A percentile compares a stretch with the other conserved stretches of the same genome.
Conservation (phyloP, 2,888 invertebrate species). For the Arrhopalites spinosus region DNA sequence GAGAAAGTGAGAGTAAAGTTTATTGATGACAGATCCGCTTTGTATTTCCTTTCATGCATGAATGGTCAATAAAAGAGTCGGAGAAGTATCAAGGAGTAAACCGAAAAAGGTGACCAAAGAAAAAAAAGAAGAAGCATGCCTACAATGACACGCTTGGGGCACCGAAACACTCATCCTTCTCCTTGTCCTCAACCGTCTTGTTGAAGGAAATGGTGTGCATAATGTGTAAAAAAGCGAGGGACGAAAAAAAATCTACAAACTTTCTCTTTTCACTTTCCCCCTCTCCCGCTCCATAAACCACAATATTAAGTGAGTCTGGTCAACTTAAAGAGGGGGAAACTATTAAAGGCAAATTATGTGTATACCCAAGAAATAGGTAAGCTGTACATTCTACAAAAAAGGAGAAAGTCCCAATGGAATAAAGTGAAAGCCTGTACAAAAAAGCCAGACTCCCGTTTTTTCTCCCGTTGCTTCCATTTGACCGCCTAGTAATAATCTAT, state of each 20-base stretch:
- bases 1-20: slow-evolving; percentile 8
- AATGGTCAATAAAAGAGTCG: slow-evolving; percentile 36
- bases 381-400: too few species aligned
- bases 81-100: slow-evolving; percentile 4
- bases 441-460: not conserved
- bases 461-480: too few species aligned
- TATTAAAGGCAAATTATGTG: too few species aligned
- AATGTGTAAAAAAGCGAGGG: slow-evolving; percentile 35
- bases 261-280: not conserved
- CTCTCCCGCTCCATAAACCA: slow-evolving; percentile 19
- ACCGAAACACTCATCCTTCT: slow-evolving; percentile 4
- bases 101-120: slow-evolving; percentile 12
- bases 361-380: too few species aligned
- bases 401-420: too few species aligned
- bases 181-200: slow-evolving; percentile 9
- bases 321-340: too few species aligned
- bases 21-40: slow-evolving; percentile 29
- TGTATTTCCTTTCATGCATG: slow-evolving; percentile 33
- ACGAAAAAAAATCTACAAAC: not conserved
- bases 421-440: not conserved
- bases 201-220: slow-evolving; percentile 40
- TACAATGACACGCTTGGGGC: slow-evolving; percentile 31
- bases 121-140: slow-evolving; percentile 11
- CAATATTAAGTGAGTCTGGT: too few species aligned
- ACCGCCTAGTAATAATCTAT: too few species aligned